Evolutionary conservation across 2,797 vertebrate genomes (phyloP), one percentile per base, ranked within the genome.

Genomic region (Squalus acanthias): DNA sequence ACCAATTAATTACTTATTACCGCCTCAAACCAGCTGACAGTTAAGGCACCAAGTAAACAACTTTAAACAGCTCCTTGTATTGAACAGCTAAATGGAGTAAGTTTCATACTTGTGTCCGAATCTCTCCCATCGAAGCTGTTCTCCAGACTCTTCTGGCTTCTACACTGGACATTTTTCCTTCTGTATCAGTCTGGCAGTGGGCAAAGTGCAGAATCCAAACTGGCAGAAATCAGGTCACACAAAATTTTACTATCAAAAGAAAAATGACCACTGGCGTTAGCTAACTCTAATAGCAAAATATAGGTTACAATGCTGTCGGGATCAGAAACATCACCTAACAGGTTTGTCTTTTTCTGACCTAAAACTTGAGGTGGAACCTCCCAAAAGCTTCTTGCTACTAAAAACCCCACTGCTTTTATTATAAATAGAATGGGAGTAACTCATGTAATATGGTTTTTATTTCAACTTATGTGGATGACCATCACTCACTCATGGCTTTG

Each of bases 401-500:
- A 93, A 67, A 22, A 24, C 65, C 63, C 29, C 57, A 60, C 88
- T 93, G 24, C 50, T 76, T n/a, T n/a, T n/a, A 95, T 76, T 95
- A 26, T 46, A 95, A 95, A 72, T 95, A 53, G 70, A 95, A 95
- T 29, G 12, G 29, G 46, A 76, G 20, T 76, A 95, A 57, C 70
- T 95, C 72, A 53, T 60, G 50, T 95, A 74, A 95, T n/a, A 95
- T 95, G 94, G 50, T 95, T 95, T 95, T 60, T 33, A 95, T 95
- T 95, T 95, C 26, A 17, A 76, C 29, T 13, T 13, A 95, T 72
- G 70, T 74, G 60, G 94, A 72, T 74, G 94, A 74, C 50, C 70
- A 76, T 95, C 69, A 74, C 17, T 95, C 94, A 95, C 94, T 95
- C 29, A n/a, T n/a, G 29, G 53, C 76, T 74, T 95, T 53, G 70